These are phyloP conservation scores for Enteromius trimaculatus DNA, from an alignment of 2,797 vertebrate genomes.

Conservation along the genomic window DNA sequence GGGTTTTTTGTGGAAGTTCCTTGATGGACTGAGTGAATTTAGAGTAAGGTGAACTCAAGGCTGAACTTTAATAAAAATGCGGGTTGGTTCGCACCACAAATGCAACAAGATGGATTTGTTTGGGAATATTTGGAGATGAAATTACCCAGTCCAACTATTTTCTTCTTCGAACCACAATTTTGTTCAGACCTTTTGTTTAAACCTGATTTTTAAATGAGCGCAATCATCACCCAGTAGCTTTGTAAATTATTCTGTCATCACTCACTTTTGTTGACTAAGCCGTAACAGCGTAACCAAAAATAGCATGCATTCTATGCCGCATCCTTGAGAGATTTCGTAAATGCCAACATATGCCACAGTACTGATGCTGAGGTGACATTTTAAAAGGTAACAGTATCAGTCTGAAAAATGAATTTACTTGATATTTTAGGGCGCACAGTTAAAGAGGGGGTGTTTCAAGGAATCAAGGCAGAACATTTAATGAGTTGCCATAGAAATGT, in stretches of 20 bases:
- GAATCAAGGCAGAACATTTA: slow-evolving; percentile 25
- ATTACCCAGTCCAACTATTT: not conserved
- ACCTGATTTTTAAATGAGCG: not conserved
- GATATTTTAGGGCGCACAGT: slow-evolving; percentile 42
- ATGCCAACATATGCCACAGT: slow-evolving; percentile 42
- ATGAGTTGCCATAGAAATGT: slow-evolving; percentile 57
- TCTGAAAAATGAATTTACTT: slow-evolving; percentile 24
- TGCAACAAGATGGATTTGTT: slow-evolving; percentile 3
- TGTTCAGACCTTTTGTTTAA: not conserved
- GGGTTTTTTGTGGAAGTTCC: not conserved
- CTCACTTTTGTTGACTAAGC: slow-evolving; percentile 13
- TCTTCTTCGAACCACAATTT: not conserved
- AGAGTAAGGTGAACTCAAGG: slow-evolving; percentile 2
- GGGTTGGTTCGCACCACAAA: not conserved
- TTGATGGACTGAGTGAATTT: slow-evolving; percentile 18
- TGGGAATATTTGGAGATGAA: slow-evolving; percentile 1
- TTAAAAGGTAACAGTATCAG: slow-evolving; percentile 41
- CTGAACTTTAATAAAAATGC: slow-evolving; percentile 11
- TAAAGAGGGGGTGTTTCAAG: slow-evolving; percentile 11
- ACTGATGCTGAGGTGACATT: slow-evolving; percentile 49
- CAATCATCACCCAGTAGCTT: not conserved
- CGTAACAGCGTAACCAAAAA: not conserved
- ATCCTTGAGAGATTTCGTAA: slow-evolving; percentile 37
- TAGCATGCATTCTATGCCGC: slow-evolving; percentile 10
- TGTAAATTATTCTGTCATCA: not conserved